Evolutionary conservation across 2,113 vertebrate species (phyloP), one percentile per base, ranked within the genome.

Genomic region (Nycticebus coucang): DNA sequence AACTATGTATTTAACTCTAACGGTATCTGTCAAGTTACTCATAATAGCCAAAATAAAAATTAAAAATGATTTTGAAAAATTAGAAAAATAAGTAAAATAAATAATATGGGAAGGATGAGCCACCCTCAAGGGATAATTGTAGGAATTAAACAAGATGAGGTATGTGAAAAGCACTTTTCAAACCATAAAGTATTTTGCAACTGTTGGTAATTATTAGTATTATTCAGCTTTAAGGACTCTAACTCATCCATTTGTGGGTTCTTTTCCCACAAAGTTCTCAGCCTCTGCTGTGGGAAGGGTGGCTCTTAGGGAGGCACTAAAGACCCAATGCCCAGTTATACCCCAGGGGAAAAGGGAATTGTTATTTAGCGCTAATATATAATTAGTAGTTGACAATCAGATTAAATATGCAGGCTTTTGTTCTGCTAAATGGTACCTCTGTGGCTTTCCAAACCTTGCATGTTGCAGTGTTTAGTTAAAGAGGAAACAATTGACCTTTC

Each of bases 361-460:
- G 69, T 85, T 95, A 83, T 92, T 96, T 91, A 93, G 66, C 37
- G 71, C 95, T 93, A 86, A 92, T 95, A 92, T 78, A 50, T 93
- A 96, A 97, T 97, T 88, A 96, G 86, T 68, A 91, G 55, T 57
- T 95, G 89, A 88, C 94, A 96, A 78, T 94, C 93, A 86, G 91
- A 89, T 95, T 62, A 96, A 95, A 62, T 89, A 69, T 79, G 74
- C 41, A 95, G 80, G 82, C 14, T 62, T 96, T 97, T 94, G 89
- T 89, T 91, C 15, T 59, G 75, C 82, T 96, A 96, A 97, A 89
- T 87, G 62, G 53, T 83, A 95, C 91, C 94, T 95, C 79, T 60
- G 6, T 75, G 94, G 59, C 94, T 96, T 87, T 93, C 62, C 59
- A 77, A 83, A 90, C 50, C 88, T 84, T 37, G 33, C 30, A 13